Evolutionary conservation across 2,888 invertebrate species (phyloP).

Genomic region (Macrosiphum euphorbiae): DNA sequence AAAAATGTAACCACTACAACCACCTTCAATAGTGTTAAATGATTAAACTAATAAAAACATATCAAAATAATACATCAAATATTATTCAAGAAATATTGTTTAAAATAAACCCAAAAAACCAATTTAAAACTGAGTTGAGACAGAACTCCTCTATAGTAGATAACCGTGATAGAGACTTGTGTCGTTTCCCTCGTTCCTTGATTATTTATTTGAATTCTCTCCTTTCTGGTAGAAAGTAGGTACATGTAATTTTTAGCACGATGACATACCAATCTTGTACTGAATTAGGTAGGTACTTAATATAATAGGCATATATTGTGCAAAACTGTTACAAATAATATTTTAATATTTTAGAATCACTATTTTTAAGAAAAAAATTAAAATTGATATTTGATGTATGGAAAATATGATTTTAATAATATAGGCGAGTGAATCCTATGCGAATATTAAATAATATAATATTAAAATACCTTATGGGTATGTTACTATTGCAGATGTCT

Average conservation of each 20-base stretch:
- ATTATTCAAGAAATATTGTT: not conserved
- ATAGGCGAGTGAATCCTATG: not conserved
- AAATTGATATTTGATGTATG: not conserved
- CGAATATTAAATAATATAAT: not conserved
- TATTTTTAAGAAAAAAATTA: not conserved
- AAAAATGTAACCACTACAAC: not conserved
- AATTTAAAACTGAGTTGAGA: not conserved
- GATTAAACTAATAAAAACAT: not conserved
- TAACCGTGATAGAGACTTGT: not conserved
- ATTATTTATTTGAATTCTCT: no score
- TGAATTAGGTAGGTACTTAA: not conserved
- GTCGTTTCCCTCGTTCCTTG: not conserved
- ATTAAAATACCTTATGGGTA: not conserved
- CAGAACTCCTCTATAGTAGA: not conserved
- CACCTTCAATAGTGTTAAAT: not conserved
- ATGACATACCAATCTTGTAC: rapidly evolving
- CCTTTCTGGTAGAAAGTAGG: no score
- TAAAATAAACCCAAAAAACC: not conserved
- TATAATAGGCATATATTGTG: not conserved
- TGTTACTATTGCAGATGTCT: not conserved
- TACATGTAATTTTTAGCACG: not conserved
- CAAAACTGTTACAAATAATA: not conserved
- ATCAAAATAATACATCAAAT: not conserved
- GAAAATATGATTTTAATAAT: not conserved
- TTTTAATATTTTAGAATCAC: not conserved